Evolutionary conservation across 2,888 invertebrate species (phyloP), one percentile per base, ranked within the genome.

Genomic region (Liodrosophila aerea): DNA sequence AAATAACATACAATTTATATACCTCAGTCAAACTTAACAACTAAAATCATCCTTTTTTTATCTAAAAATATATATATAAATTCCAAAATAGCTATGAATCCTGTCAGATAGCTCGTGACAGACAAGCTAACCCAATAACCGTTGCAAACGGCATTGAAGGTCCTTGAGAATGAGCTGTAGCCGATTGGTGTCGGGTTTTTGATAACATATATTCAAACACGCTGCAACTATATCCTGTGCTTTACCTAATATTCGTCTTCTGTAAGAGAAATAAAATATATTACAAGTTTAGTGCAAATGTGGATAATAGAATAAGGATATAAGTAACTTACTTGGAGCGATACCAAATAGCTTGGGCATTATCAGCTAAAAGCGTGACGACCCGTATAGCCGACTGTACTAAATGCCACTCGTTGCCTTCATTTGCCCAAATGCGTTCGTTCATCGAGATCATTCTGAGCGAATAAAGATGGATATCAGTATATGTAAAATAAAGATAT

Each of bases 391-490:
- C 93, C 3, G 94, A 95, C 88, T 93, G 93, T 69, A 96, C 93
- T 68, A 97, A 92, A 91, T 97, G 97, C 87, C 94, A 94, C 89
- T 97, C 96, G 87, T 95, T 94, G 51, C 96, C 95, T 89, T 95
- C 93, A 13, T 94, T 93, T 59, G 95, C 92, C 97, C 97, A 98
- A 77, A 94, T 94, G 51, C 95, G 93, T 89, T 97, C 96, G 91
- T 95, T 95, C 87, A 94, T 93, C 69, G 94, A 94, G 87, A 94
- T 94, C 92, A 95, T 90, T 87, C 95, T 94, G 12, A 8, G 47
- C 7, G 39, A 11, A 4, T 31, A 15, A 18, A 33, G 16, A 0
- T 33, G 12, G 15, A n/a, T 29, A 11, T 27, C 12, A 7, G 13
- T 29, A 4, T 22, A 18, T 12, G 11, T 29, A 1, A 12, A 1